Evolutionary conservation across 2,113 vertebrate genomes (phyloP), one percentile per base, ranked within the genome.

Genomic region (Abramis brama): DNA sequence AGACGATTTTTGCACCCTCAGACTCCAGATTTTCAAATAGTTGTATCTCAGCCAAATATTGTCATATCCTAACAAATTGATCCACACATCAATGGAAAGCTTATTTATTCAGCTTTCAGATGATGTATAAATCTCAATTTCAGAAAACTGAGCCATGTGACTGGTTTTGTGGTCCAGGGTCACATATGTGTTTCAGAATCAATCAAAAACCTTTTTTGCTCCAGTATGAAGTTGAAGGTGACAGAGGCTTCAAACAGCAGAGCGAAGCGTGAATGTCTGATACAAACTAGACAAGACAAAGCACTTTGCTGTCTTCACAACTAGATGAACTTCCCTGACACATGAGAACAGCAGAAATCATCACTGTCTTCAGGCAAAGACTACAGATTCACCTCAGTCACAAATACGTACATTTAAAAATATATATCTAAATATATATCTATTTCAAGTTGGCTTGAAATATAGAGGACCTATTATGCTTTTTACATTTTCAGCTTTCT

Each of bases 281-380:
- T 19, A 77, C 59, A 85, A 79, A 43, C 55, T 21, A 45, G 62
- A 66, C 76, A 79, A 55, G 75, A 45, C 33, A 80, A 57, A 86
- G 66, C 77, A 78, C 66, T 80, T 47, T 59, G 52, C 84, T 86
- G 30, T 47, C 76, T 60, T 43, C 77, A 45, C 66, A 73, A 36
- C 19, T n/a, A 80, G 9, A 62, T 71, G n/a, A 70, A 60, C 33
- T 79, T 52, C 64, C 25, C 23, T 79, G 19, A 76, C 19, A 64
- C 12, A 6, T 79, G 52, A 13, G 77, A 43, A 60, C 30, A 55
- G n/a, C 13, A 55, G 71, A 47, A 74, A 74, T 6, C 43, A 25
- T 47, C 39, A 8, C 75, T 39, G n/a, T 13, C 45, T 57, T 52
- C 1, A 36, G 52, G 52, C 76, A 59, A 76, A 50, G n/a, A 76